Evolutionary conservation across 2,113 vertebrate genomes (phyloP).

Genomic region (Dunckerocampus dactyliophorus): DNA sequence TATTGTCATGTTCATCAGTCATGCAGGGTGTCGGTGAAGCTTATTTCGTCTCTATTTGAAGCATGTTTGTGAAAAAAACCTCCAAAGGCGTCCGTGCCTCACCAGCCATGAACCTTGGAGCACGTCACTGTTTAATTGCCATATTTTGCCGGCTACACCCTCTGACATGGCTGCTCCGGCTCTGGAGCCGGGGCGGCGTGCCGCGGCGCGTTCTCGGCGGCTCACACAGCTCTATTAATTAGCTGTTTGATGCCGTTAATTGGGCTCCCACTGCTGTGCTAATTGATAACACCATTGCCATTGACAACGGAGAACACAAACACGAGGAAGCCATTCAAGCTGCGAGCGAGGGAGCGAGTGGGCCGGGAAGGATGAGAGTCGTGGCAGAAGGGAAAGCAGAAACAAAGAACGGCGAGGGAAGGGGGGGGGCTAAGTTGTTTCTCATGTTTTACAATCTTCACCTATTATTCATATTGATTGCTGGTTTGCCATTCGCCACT

Average conservation of each 20-base stretch:
- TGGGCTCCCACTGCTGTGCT: slow-evolving; percentile 80
- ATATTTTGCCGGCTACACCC: neutral
- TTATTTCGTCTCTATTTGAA: too few species aligned
- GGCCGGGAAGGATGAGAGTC: slow-evolving; percentile 44
- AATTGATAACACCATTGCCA: slow-evolving; percentile 78
- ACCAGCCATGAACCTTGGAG: too few species aligned
- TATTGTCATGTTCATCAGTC: too few species aligned
- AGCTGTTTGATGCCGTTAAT: slow-evolving; percentile 82
- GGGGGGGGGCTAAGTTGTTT: slow-evolving; percentile 16
- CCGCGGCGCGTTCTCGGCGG: slow-evolving; percentile 61
- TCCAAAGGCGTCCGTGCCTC: too few species aligned
- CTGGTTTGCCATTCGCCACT: slow-evolving; percentile 44
- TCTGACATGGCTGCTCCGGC: slow-evolving; percentile 40
- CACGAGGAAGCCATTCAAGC: slow-evolving; percentile 59
- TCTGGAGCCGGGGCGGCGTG: slow-evolving; percentile 56
- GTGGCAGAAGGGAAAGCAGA: slow-evolving; percentile 15
- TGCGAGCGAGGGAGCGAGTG: slow-evolving; percentile 34
- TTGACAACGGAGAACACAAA: slow-evolving; percentile 74
- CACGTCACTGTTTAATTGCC: neutral
- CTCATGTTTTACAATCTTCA: slow-evolving; percentile 45
- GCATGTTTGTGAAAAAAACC: too few species aligned
- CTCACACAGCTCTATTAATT: slow-evolving; percentile 78
- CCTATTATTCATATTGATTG: slow-evolving; percentile 51
- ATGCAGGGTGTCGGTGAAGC: too few species aligned
- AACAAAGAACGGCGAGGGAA: slow-evolving; percentile 50